phyloP scores from a whole-genome alignment of 2,888 invertebrate genomes.

The Xestia c-nigrum region DNA sequence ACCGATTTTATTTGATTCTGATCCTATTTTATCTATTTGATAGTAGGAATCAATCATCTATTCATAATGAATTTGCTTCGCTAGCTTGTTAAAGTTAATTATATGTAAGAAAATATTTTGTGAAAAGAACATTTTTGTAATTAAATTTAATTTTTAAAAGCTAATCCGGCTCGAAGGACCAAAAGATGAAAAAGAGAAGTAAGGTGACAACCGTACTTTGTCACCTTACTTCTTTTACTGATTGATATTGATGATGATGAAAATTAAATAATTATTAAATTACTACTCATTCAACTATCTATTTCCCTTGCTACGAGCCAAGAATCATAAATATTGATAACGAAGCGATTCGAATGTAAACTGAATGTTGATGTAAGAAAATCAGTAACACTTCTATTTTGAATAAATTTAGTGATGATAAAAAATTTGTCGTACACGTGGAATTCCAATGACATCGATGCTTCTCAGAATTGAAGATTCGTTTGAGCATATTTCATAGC shows the following conservation, averaged over 20 bases:
- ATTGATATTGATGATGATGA: not conserved
- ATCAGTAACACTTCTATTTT: not conserved
- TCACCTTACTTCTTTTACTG: not conserved
- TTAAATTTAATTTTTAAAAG: not conserved
- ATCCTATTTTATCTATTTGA: constrained; percentile 38
- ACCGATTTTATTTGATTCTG: constrained; percentile 5
- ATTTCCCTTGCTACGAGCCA: not conserved
- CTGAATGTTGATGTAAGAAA: not conserved
- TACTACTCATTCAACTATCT: not conserved
- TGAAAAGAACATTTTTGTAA: not conserved
- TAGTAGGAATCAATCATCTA: constrained; percentile 35
- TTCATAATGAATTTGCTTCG: constrained; percentile 10
- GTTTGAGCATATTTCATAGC: not conserved
- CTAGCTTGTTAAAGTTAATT: not conserved
- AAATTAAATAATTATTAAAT: not conserved
- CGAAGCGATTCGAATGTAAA: not conserved
- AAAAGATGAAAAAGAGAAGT: too few species aligned
- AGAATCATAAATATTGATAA: not conserved
- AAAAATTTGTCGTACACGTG: too few species aligned
- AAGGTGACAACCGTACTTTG: too few species aligned
- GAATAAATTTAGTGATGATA: not conserved
- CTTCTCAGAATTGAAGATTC: not conserved
- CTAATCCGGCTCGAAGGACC: not conserved
- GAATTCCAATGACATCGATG: not conserved
- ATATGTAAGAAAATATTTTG: not conserved